phyloP scores from a whole-genome alignment of 2,888 invertebrate species.

The Pseudolycoriella hygida region DNA sequence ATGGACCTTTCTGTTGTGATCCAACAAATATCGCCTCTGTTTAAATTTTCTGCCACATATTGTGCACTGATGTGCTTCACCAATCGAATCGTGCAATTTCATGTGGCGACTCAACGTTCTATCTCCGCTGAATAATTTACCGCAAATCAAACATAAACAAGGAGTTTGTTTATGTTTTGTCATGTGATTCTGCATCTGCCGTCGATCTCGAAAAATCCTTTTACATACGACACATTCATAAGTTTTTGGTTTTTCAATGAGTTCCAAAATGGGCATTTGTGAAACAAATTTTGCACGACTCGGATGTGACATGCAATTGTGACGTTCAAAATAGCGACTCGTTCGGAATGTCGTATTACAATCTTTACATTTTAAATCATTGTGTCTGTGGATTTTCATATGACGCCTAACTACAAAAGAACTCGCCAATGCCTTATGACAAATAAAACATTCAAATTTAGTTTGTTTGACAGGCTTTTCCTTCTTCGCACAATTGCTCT shows the following conservation, averaged over 20 bases:
- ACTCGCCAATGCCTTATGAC: background rate
- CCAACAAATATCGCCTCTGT: constrained; percentile 1
- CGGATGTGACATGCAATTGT: background rate
- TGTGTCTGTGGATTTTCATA: background rate
- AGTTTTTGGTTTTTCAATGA: background rate
- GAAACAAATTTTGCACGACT: too few species aligned
- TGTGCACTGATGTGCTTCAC: background rate
- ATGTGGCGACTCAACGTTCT: constrained; percentile 1
- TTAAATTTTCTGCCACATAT: constrained; percentile 1
- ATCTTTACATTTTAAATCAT: background rate
- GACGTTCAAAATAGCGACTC: background rate
- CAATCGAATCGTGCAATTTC: background rate
- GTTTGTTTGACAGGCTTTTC: too few species aligned
- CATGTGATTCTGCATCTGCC: background rate
- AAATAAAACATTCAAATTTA: constrained; percentile 5
- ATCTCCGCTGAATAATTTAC: background rate
- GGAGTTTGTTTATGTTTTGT: background rate
- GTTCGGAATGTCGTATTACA: constrained; percentile 2
- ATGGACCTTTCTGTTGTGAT: constrained; percentile 2
- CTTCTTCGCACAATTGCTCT: too few species aligned
- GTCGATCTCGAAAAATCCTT: background rate
- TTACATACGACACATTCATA: constrained; percentile 3
- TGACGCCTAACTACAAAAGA: background rate
- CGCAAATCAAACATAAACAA: constrained; percentile 3
- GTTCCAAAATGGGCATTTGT: too few species aligned